Percentiles rank a stretch among this genome's conserved stretches.
These are phyloP conservation scores for Sarcophaga carnaria DNA, from an alignment of 2,888 invertebrate species.

Conservation along the genomic window DNA sequence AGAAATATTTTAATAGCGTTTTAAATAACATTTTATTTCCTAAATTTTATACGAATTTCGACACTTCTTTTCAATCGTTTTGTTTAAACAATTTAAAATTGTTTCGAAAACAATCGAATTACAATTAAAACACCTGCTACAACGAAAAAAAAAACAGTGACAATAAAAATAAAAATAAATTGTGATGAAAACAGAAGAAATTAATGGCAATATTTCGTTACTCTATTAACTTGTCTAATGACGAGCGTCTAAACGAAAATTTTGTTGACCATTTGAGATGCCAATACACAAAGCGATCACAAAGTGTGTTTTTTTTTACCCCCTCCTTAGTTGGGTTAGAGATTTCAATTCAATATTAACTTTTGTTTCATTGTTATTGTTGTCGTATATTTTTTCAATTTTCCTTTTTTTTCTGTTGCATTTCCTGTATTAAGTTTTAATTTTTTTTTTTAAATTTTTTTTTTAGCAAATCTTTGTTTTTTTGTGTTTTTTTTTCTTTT, in stretches of 20 bases:
- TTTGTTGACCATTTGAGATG: slow-evolving; percentile 45
- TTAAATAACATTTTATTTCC: not conserved
- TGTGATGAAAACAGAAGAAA: slow-evolving; percentile 10
- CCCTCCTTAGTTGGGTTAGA: no score
- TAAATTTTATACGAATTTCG: no score
- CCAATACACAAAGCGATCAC: slow-evolving; percentile 38
- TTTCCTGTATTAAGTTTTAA: slow-evolving; percentile 55
- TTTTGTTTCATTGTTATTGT: slow-evolving; percentile 31
- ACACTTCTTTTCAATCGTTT: no score
- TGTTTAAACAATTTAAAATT: not conserved
- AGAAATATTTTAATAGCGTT: not conserved
- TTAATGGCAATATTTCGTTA: slow-evolving; percentile 24
- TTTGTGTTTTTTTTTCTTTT: slow-evolving; percentile 21
- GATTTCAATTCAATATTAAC: slow-evolving; percentile 11
- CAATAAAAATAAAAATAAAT: not conserved
- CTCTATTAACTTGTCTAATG: slow-evolving; percentile 51
- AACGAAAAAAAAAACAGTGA: not conserved
- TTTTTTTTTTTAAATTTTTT: not conserved
- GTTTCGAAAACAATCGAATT: slow-evolving; percentile 3
- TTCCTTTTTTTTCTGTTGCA: slow-evolving; percentile 43
- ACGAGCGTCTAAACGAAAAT: not conserved
- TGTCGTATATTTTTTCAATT: not conserved
- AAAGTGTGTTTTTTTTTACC: slow-evolving; percentile 9
- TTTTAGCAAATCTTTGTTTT: slow-evolving; percentile 43
- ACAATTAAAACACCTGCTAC: slow-evolving; percentile 55